phyloP scores from a whole-genome alignment of 2,113 vertebrate species.

The Brienomyrus longianalis region DNA sequence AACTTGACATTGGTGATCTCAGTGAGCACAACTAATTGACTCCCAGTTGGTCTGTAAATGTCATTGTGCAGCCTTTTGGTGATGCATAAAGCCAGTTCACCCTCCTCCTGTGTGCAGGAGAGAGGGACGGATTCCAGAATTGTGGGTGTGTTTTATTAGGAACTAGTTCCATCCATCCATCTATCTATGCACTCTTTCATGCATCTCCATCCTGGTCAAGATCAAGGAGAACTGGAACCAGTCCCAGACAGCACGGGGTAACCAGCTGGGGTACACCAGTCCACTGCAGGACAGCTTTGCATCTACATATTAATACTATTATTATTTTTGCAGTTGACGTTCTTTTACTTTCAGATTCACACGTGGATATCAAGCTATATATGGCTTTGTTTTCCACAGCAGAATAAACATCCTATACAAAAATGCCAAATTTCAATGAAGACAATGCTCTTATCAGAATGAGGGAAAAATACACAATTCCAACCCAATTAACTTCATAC shows the following conservation, averaged over 20 bases:
- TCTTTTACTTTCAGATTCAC: not conserved
- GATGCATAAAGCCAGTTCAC: not conserved
- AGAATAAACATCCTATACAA: not conserved
- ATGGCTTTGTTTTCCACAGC: not conserved
- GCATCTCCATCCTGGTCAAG: not conserved
- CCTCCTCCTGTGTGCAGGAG: not conserved
- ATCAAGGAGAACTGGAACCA: not conserved
- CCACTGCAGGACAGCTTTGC: not conserved
- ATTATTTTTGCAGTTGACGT: not conserved
- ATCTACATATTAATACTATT: not conserved
- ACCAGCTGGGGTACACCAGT: not conserved
- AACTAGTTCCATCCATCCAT: not conserved
- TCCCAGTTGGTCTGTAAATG: not conserved
- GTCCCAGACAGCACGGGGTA: not conserved
- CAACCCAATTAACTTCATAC: not conserved
- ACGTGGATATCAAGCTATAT: not conserved
- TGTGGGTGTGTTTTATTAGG: not conserved
- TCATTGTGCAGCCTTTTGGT: not conserved
- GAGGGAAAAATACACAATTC: not conserved
- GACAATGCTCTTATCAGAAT: not conserved
- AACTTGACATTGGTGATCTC: not conserved
- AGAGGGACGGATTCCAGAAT: not conserved
- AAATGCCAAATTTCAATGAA: not conserved
- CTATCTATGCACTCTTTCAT: not conserved
- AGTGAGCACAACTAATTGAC: slow-evolving; percentile 4